These are phyloP conservation scores for Oreochromis niloticus DNA, from an alignment of 2,113 vertebrate species.

Conservation along the genomic window DNA sequence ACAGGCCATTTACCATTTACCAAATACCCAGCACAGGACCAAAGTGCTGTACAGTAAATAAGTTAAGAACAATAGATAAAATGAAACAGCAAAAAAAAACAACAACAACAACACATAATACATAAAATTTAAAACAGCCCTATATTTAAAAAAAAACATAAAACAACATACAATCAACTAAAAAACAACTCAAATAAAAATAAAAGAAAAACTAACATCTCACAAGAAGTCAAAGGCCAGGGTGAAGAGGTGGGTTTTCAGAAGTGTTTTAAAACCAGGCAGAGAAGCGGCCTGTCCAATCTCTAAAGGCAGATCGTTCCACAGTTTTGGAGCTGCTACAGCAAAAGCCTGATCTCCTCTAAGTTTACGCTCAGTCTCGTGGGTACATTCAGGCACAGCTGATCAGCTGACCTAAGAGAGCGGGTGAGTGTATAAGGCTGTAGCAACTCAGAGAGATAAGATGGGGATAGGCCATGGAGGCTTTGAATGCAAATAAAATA, in stretches of 20 bases:
- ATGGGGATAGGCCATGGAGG: not conserved
- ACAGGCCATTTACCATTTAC: too few species aligned
- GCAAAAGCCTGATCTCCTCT: not conserved
- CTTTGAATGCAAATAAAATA: not conserved
- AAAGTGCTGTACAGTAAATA: too few species aligned
- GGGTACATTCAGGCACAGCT: accelerated
- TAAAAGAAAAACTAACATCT: not conserved
- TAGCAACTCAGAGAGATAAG: not conserved
- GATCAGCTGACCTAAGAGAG: not conserved
- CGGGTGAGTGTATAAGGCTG: not conserved
- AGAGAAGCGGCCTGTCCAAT: not conserved
- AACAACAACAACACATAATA: too few species aligned
- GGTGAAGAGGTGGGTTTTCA: not conserved
- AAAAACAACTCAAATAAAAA: not conserved
- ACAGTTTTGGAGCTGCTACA: not conserved
- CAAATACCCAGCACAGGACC: too few species aligned
- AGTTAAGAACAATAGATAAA: too few species aligned
- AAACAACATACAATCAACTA: too few species aligned
- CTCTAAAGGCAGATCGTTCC: not conserved
- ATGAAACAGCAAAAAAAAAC: too few species aligned
- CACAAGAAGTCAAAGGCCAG: not conserved
- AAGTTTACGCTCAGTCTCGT: not conserved
- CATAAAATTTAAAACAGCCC: too few species aligned
- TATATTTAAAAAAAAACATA: too few species aligned
- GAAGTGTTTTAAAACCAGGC: not conserved